Base-by-base conservation (phyloP, 64 coral and sea anemone genomes). In the Cladopsammia gracilis region DNA sequence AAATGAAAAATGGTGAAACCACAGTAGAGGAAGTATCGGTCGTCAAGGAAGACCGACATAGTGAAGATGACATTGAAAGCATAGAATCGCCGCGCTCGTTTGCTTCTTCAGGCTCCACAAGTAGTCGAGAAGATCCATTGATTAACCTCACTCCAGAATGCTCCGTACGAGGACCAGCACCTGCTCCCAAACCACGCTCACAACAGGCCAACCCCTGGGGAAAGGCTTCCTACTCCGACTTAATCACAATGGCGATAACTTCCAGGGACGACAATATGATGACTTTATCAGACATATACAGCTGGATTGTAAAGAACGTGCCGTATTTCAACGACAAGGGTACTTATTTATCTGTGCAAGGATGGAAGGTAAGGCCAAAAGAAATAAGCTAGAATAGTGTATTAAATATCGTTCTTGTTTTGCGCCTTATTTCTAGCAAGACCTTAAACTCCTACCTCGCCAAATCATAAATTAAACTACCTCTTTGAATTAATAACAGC, bases 331-430 rank as follows among this genome's bases (percentile, higher is more conserved):
- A 90, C 5, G 93, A 95, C 58, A 79, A 82, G 51, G 71, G 74
- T 16, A 71, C 79, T 77, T 91, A 66, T 25, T 64, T 86, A 67
- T 95, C 93, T 4, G 67, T 72, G 15, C 87, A 84, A 15, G 93
- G 93, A 6, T 95, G 93, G 93, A 95, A 95, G 93, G 93, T 95
- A 78, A 51, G 93, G 93, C 1, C 15, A 19, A 64, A 87, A 14
- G 10, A 2, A n/a, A 20, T 48, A 47, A 13, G 82, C 3, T 20
- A 48, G 1, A 34, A 34, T 34, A 34, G 34, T 34, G 34, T 56
- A 56, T 56, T 7, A 10, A 56, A 56, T 12, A 56, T 5, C 53
- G 12, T 12, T 10, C 53, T 56, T 4, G 5, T 56, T 56, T 56
- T 56, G 1, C 53, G 53, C 53, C 5, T 56, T 12, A 56, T 12